phyloP scores from a whole-genome alignment of 2,888 invertebrate species.

The Epinotia bilunana region DNA sequence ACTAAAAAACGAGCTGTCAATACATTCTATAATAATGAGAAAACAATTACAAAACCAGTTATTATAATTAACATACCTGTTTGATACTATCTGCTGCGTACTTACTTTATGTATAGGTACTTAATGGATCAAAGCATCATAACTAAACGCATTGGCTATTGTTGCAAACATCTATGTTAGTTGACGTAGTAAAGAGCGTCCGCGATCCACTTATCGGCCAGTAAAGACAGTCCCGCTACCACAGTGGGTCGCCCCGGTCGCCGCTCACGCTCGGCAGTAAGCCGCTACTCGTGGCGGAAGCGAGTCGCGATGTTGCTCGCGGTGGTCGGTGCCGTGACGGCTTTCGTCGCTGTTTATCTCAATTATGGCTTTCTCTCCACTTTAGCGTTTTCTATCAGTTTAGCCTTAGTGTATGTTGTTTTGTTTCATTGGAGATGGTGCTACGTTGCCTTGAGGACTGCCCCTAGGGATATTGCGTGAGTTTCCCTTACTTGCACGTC shows the following conservation, averaged over 20 bases:
- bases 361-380: slow-evolving; percentile 87
- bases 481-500: slow-evolving; percentile 52
- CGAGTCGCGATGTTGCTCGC: slow-evolving; percentile 74
- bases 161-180: neutral
- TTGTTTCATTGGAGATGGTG: slow-evolving; percentile 90
- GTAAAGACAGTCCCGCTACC: slow-evolving; percentile 48
- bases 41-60: slow-evolving; percentile 16
- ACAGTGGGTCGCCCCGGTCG: slow-evolving; percentile 49
- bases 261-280: slow-evolving; percentile 63
- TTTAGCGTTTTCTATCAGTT: slow-evolving; percentile 85
- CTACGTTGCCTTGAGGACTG: slow-evolving; percentile 89
- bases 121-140: neutral
- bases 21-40: neutral
- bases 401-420: slow-evolving; percentile 85
- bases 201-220: slow-evolving; percentile 30
- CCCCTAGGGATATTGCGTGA: slow-evolving; percentile 90
- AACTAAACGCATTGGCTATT: neutral
- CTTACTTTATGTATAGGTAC: neutral
- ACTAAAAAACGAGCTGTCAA: neutral
- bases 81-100: neutral
- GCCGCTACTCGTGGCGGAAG: slow-evolving; percentile 80
- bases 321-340: slow-evolving; percentile 71
- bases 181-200: slow-evolving; percentile 27
- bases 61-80: neutral
- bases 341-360: slow-evolving; percentile 76